Percentiles rank a stretch among this genome's conserved stretches.
Conservation (phyloP, 1,140 invertebrate genomes). For the Myzus persicae region DNA sequence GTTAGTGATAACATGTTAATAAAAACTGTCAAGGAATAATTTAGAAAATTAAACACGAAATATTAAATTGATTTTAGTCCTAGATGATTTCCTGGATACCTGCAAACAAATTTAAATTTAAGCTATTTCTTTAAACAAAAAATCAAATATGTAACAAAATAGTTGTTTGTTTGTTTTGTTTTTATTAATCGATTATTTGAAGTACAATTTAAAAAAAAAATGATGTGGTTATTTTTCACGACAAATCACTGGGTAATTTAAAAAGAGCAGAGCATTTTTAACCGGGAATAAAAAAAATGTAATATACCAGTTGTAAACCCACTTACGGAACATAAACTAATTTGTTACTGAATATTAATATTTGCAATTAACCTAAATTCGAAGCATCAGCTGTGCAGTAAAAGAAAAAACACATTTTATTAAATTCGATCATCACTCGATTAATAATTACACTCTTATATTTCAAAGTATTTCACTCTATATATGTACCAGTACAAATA, state of each 20-base stretch:
- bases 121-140: too few relatives aligned
- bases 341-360: slow-evolving; percentile 48
- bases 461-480: too few relatives aligned
- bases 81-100: too few relatives aligned
- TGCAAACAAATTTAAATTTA: too few relatives aligned
- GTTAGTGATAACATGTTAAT: too few relatives aligned
- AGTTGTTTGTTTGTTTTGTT: neutral
- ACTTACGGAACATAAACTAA: neutral
- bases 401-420: neutral
- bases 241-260: neutral
- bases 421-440: neutral
- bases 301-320: neutral
- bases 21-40: too few relatives aligned
- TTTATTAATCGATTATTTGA: neutral
- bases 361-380: slow-evolving; percentile 41
- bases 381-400: neutral
- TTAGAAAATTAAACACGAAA: too few relatives aligned
- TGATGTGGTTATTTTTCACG: neutral
- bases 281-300: neutral
- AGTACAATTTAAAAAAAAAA: neutral
- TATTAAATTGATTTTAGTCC: too few relatives aligned
- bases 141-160: neutral
- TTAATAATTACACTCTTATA: neutral
- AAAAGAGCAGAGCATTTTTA: neutral
- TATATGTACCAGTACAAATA: neutral